Conservation (phyloP, 1,140 invertebrate genomes). For the Fopius arisanus region DNA sequence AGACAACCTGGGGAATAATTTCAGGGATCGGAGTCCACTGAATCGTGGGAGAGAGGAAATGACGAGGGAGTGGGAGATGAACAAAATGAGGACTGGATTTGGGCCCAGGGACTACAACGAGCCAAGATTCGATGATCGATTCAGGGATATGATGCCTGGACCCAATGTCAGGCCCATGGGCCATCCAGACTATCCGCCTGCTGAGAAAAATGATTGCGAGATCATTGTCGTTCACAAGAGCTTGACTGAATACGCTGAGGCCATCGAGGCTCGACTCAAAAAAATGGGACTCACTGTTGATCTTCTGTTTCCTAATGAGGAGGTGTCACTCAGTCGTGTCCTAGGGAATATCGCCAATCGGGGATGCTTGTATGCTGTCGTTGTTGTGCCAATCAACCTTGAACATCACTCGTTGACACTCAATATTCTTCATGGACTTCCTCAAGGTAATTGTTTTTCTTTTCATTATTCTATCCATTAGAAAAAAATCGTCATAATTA, state of each 20-base stretch:
- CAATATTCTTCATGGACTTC: conserved; percentile 88
- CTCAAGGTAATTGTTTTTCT: conserved; percentile 75
- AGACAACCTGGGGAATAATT: conserved; percentile 45
- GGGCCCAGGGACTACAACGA: conserved; percentile 43
- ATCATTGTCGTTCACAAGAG: conserved; percentile 84
- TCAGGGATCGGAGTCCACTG: conserved; percentile 58
- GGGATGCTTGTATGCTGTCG: conserved; percentile 87
- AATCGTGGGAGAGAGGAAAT: conserved; percentile 43
- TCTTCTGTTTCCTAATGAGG: conserved; percentile 88
- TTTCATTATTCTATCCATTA: background rate
- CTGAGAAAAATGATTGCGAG: conserved; percentile 84
- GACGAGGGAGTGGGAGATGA: conserved; percentile 15
- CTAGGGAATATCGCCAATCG: conserved; percentile 87
- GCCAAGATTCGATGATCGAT: conserved; percentile 46
- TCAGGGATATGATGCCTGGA: conserved; percentile 4
- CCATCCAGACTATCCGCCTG: conserved; percentile 43
- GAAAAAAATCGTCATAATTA: background rate
- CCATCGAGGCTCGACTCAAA: conserved; percentile 85
- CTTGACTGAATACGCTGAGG: conserved; percentile 88
- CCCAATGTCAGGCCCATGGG: conserved; percentile 12
- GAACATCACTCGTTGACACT: conserved; percentile 86
- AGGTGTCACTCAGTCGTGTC: conserved; percentile 82
- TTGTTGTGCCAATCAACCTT: conserved; percentile 86
- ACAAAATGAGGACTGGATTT: background rate
- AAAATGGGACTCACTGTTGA: conserved; percentile 82